Evolutionary conservation across 2,113 vertebrate species (phyloP), one percentile per base, ranked within the genome.

Genomic region (Platysternon megacephalum): DNA sequence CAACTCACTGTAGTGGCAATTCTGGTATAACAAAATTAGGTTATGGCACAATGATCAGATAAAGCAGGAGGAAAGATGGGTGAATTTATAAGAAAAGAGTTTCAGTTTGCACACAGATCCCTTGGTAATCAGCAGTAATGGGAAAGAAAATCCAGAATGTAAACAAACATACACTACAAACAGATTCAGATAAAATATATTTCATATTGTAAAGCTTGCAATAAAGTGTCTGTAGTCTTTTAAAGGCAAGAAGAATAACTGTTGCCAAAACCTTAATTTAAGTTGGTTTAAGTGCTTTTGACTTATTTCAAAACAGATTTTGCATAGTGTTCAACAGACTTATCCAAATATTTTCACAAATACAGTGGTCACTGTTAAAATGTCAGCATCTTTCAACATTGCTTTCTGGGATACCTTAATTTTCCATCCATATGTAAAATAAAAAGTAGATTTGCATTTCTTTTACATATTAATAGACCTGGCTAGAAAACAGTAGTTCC

Each of bases 201-300:
- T 86, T 96, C 32, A 26, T 90, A 93, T 84, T 91, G 17, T 86
- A 68, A 90, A 95, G 46, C 56, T 87, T 90, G 93, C 76, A 81
- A 83, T 35, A 85, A 84, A 42, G 39, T 76, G 24, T 26, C 72
- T 76, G 42, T 76, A 21, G 24, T 49, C 48, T 51, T 26, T 53
- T 55, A 53, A 84, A 91, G 49, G 4, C 19, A 87, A 22, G 68
- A 87, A 28, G 61, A 88, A 19, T 16, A 84, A 56, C 49, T 58
- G 52, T 39, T 93, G 84, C 93, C 95, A 96, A 91, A 94, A 87
- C 13, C 58, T 85, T 81, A n/a, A 79, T 87, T 95, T 96, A 78
- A 86, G 39, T 53, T 87, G 72, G 12, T 93, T 93, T 93, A 87
- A 88, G 0, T 5, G 35, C 49, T n/a, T 46, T 91, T 93, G 58